Base-by-base conservation (phyloP, 2,113 vertebrate genomes). In the Crotalus viridis region DNA sequence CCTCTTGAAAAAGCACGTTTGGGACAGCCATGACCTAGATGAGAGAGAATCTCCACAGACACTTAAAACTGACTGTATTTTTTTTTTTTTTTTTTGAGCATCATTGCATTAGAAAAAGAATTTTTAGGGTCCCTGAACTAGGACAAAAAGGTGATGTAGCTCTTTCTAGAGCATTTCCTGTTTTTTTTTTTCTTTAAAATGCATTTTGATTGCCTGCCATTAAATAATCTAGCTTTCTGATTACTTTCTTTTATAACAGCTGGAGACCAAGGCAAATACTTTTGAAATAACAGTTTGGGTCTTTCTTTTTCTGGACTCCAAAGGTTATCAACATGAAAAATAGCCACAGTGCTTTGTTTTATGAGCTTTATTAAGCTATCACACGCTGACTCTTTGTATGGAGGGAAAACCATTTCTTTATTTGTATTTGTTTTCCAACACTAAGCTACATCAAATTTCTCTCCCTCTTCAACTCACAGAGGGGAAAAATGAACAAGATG, bases 141-240 rank as follows among this genome's bases (percentile, higher is more conserved):
- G 93, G 96, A 93, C 92, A 85, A 90, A 89, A 95, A n/a, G 93
- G 46, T 91, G 90, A 94, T 87, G 91, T 59, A 93, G 94, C 69
- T 88, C 94, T 94, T 96, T 94, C 92, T 89, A 69, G 24, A 94
- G 28, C 0, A 94, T 95, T 96, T 96, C 89, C 94, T 94, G 4
- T 10, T 48, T 94, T 95, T 91, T 91, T 96, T 91, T 94, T 93
- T 93, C 92, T 91, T 95, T 96, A 17, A 33, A 93, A 97, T 96
- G 43, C 39, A 92, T 96, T 95, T 93, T 96, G 95, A 95, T 93
- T 94, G 46, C 87, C 95, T 95, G 93, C 94, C 95, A 95, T 96
- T 93, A 96, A 96, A 93, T 90, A 95, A 94, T 95, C 59, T 74
- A 94, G 17, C 91, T 96, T 94, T 92, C 92, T 94, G 86, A 89